phyloP scores from a whole-genome alignment of 2,797 vertebrate species.

The Bufotes viridis region DNA sequence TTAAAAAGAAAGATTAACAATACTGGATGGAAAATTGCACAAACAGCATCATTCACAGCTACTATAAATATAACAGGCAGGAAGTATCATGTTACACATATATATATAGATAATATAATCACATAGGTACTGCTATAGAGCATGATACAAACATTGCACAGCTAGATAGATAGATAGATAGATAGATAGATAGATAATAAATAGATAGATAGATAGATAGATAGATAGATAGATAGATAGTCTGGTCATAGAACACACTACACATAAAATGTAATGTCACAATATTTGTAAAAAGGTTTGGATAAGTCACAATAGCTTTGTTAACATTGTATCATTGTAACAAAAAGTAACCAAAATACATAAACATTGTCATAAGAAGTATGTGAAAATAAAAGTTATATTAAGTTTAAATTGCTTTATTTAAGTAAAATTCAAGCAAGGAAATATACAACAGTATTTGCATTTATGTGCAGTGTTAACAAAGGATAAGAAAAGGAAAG shows the following conservation, averaged over 20 bases:
- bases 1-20: too few relatives aligned
- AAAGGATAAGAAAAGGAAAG: background rate
- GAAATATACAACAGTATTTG: background rate
- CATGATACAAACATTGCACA: background rate
- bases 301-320: background rate
- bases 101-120: too few relatives aligned
- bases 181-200: background rate
- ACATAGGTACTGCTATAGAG: too few relatives aligned
- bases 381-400: background rate
- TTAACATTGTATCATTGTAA: background rate
- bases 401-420: background rate
- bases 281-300: background rate
- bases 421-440: background rate
- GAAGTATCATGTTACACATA: too few relatives aligned
- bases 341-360: too few relatives aligned
- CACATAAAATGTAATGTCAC: background rate
- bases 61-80: too few relatives aligned
- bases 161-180: background rate
- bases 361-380: background rate
- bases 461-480: background rate
- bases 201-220: background rate
- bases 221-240: too few relatives aligned
- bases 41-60: too few relatives aligned
- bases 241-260: background rate
- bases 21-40: too few relatives aligned